Percentiles rank a stretch among this genome's conserved stretches.
These are phyloP conservation scores for Corydoras maculifer DNA, from an alignment of 2,113 vertebrate species.

Conservation along the genomic window DNA sequence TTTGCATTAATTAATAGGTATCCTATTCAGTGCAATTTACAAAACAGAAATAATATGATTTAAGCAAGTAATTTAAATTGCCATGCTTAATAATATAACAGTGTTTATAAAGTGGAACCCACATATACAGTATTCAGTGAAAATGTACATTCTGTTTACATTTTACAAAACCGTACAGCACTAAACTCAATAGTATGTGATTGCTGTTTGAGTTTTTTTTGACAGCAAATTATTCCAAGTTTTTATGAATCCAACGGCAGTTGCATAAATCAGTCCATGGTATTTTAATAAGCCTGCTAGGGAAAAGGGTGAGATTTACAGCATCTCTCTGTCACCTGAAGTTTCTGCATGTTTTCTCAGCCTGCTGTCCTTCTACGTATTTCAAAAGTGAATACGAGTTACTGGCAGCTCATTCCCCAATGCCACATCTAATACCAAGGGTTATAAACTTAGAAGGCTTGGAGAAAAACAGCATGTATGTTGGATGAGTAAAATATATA, in stretches of 20 bases:
- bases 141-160: background rate
- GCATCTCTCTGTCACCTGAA: constrained; percentile 39
- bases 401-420: constrained; percentile 35
- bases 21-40: too few species aligned
- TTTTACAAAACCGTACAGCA: background rate
- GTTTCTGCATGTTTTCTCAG: constrained; percentile 25
- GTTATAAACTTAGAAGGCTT: background rate
- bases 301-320: constrained; percentile 42
- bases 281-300: background rate
- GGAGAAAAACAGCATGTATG: background rate
- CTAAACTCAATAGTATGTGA: background rate
- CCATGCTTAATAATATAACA: too few species aligned
- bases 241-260: constrained; percentile 10
- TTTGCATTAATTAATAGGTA: background rate
- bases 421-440: constrained; percentile 29
- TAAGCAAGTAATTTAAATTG: too few species aligned
- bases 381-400: constrained; percentile 38
- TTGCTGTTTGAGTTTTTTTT: background rate
- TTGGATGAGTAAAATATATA: background rate
- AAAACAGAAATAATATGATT: too few species aligned
- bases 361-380: constrained; percentile 27
- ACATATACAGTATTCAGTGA: too few species aligned
- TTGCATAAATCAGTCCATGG: constrained; percentile 39
- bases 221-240: background rate
- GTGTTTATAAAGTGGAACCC: too few species aligned